Percentiles rank a stretch among this genome's conserved stretches.
Conservation (phyloP, 2,113 vertebrate genomes). For the Oncorhynchus tshawytscha region DNA sequence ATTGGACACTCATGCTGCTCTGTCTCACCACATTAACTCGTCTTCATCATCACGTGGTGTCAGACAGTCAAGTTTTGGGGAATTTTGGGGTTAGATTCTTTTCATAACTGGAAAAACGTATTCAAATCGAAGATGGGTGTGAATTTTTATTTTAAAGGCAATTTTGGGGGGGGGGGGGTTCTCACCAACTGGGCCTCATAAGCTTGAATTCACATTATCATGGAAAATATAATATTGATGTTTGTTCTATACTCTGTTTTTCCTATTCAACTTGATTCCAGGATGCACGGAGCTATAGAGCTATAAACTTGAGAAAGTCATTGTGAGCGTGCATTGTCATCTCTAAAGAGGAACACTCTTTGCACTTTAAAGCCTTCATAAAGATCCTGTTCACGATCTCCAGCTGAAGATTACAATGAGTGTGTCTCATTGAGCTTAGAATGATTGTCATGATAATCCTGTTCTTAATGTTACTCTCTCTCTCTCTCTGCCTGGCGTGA, state of each 20-base stretch:
- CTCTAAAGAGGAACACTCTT: slow-evolving; percentile 33
- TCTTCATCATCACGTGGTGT: background rate
- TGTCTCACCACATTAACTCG: background rate
- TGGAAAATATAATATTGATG: slow-evolving; percentile 19
- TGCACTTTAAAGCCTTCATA: slow-evolving; percentile 55
- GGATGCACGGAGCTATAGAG: slow-evolving; percentile 24
- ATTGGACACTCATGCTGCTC: background rate
- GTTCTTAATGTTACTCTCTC: background rate
- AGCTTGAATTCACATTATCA: slow-evolving; percentile 61
- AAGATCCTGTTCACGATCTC: slow-evolving; percentile 44
- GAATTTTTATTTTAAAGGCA: too few species aligned
- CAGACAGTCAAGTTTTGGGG: background rate
- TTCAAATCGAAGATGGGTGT: background rate
- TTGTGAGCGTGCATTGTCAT: slow-evolving; percentile 39
- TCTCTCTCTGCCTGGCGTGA: slow-evolving; percentile 30
- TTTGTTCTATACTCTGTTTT: slow-evolving; percentile 3
- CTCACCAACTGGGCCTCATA: background rate
- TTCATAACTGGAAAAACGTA: background rate
- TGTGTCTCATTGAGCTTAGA: slow-evolving; percentile 53
- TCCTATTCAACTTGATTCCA: background rate
- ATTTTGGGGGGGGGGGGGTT: too few species aligned
- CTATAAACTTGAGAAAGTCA: slow-evolving; percentile 40
- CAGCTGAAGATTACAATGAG: slow-evolving; percentile 42
- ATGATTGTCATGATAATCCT: slow-evolving; percentile 41
- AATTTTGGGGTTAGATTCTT: background rate